Conservation (phyloP, 2,797 vertebrate species). For the Protosalanx chinensis region DNA sequence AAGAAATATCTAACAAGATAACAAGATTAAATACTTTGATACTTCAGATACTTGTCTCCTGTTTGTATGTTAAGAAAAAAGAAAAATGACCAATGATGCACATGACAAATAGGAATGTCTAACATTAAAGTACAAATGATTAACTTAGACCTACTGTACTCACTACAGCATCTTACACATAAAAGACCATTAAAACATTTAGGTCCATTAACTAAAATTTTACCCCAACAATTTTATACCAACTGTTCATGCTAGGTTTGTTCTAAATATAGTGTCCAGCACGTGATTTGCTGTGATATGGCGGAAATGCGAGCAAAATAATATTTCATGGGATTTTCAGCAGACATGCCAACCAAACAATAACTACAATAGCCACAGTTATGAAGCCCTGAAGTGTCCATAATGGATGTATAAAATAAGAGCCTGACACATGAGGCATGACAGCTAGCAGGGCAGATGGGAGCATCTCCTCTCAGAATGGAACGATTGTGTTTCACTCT, state of each 20-base stretch:
- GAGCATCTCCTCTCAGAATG: slow-evolving; percentile 40
- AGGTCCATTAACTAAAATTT: slow-evolving; percentile 62
- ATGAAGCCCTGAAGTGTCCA: neutral
- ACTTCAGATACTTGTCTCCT: neutral
- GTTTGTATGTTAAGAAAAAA: neutral
- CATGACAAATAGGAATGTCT: neutral
- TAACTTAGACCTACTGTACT: slow-evolving; percentile 67
- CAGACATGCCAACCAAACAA: too few relatives aligned
- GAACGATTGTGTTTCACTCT: slow-evolving; percentile 63
- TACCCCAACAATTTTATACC: too few relatives aligned
- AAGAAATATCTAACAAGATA: neutral
- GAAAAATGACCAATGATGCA: neutral
- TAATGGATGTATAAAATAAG: too few relatives aligned
- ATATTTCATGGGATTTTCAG: too few relatives aligned
- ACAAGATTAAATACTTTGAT: neutral
- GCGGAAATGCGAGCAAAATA: too few relatives aligned
- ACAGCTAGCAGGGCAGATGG: slow-evolving; percentile 55
- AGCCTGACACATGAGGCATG: slow-evolving; percentile 37
- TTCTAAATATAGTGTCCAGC: too few relatives aligned
- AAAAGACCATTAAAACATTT: slow-evolving; percentile 65
- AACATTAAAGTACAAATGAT: slow-evolving; percentile 47
- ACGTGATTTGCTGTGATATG: too few relatives aligned
- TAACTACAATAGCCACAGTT: too few relatives aligned
- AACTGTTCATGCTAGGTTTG: too few relatives aligned
- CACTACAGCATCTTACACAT: slow-evolving; percentile 76